phyloP scores from a whole-genome alignment of 1,140 invertebrate species.

The Anastatus disparis region DNA sequence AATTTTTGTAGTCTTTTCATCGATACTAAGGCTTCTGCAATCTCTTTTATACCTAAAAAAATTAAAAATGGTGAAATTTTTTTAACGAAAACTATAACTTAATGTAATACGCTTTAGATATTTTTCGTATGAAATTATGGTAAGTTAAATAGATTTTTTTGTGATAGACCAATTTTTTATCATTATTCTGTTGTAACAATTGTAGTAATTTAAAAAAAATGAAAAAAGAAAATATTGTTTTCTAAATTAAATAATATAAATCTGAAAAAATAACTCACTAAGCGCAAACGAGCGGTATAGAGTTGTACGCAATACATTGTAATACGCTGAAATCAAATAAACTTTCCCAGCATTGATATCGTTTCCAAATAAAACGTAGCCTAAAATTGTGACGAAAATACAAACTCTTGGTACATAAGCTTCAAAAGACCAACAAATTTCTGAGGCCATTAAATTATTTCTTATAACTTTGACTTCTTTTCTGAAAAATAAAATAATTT shows the following conservation, averaged over 20 bases:
- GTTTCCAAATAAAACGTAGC: constrained; percentile 78
- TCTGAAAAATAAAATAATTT: constrained; percentile 40
- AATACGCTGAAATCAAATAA: constrained; percentile 78
- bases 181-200: too few relatives aligned
- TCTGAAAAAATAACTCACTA: constrained; percentile 44
- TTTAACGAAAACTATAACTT: too few relatives aligned
- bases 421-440: constrained; percentile 68
- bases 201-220: too few relatives aligned
- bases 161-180: too few relatives aligned
- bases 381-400: constrained; percentile 80
- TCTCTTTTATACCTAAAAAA: constrained; percentile 71
- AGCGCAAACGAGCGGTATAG: constrained; percentile 57
- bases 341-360: constrained; percentile 81
- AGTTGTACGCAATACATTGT: constrained; percentile 75
- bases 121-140: too few relatives aligned
- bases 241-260: not conserved
- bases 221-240: too few relatives aligned
- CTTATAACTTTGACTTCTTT: constrained; percentile 61
- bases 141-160: too few relatives aligned
- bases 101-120: too few relatives aligned
- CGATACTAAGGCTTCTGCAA: constrained; percentile 77
- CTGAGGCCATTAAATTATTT: constrained; percentile 53
- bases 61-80: too few relatives aligned
- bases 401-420: constrained; percentile 80
- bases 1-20: constrained; percentile 76